Conservation (phyloP, 2,797 vertebrate genomes). For the Melopsittacus undulatus region DNA sequence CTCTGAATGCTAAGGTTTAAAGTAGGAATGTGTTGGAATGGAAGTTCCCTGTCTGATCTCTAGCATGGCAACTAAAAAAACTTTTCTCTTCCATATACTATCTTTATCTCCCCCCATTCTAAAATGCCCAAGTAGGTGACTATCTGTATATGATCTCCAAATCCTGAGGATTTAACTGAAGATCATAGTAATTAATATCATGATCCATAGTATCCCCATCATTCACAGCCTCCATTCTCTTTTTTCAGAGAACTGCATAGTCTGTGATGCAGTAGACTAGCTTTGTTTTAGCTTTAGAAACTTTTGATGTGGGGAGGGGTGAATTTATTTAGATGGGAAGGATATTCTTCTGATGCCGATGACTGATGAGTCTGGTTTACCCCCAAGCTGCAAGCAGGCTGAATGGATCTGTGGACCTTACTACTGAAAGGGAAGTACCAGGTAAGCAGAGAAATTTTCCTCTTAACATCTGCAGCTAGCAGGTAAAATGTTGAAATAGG, state of each 20-base stretch:
- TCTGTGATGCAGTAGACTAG: neutral
- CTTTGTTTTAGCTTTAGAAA: constrained; percentile 18
- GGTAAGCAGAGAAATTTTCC: constrained; percentile 54
- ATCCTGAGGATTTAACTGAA: neutral
- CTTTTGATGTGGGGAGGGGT: neutral
- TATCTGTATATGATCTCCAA: too few relatives aligned
- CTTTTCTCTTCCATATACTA: fast-evolving
- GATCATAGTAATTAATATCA: neutral
- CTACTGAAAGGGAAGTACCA: constrained; percentile 50
- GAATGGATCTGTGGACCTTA: constrained; percentile 54
- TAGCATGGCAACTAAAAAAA: neutral
- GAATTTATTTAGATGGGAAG: neutral
- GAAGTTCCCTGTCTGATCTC: neutral
- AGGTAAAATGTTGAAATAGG: constrained; percentile 11
- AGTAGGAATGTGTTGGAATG: neutral
- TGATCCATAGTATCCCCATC: neutral
- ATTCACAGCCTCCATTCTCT: neutral
- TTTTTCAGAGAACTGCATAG: neutral
- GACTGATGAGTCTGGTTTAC: constrained; percentile 60
- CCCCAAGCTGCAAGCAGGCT: constrained; percentile 57
- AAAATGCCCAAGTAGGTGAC: too few relatives aligned
- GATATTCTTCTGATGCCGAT: neutral
- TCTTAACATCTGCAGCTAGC: neutral
- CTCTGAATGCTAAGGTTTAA: neutral
- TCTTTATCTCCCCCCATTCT: neutral